Base-by-base conservation (phyloP, 1,140 invertebrate species). In the Platorchestia sp. region DNA sequence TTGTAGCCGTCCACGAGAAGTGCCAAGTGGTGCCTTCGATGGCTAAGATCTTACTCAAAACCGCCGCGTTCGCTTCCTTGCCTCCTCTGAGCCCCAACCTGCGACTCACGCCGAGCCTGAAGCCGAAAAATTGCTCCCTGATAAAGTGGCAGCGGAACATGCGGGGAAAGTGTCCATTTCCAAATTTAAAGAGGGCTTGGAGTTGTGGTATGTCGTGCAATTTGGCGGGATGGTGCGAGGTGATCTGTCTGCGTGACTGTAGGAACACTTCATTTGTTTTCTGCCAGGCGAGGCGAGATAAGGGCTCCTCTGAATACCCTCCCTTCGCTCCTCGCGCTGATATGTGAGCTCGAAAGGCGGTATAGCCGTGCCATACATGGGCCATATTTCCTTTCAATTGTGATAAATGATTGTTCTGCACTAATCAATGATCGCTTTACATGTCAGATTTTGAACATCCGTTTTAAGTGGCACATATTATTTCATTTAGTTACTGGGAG, bases 111-210 rank as follows among this genome's bases (percentile, higher is more conserved):
- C 59, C 1, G 59, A 10, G 36, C 59, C 59, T 75, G 59, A 75
- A 75, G 59, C 27, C 41, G 44, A 90, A 43, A 90, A 90, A 90
- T 90, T 42, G 87, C 14, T 90, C 41, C 87, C 91, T 45, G 91
- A 93, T 93, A 93, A 93, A 93, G 91, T 93, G 91, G 43, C 91
- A 93, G 43, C 45, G 6, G 43, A n/a, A 93, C 91, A 93, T 47
- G 91, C 91, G 44, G 19, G 43, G 45, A 93, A 45, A 93, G 91
- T 45, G 43, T 93, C 40, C 91, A 93, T 93, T 93, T 45, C 91
- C 91, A 93, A 93, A 93, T 93, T 93, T 93, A 93, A 93, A 44
- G 87, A 89, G 41, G n/a, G 5, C 42, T 44, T 42, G 43, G 87
- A 41, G 87, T 16, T 89, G 43, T 22, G 87, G 5, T 89, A 42